Evolutionary conservation across 2,113 vertebrate species (phyloP).

Genomic region (Harpagus bidentatus): DNA sequence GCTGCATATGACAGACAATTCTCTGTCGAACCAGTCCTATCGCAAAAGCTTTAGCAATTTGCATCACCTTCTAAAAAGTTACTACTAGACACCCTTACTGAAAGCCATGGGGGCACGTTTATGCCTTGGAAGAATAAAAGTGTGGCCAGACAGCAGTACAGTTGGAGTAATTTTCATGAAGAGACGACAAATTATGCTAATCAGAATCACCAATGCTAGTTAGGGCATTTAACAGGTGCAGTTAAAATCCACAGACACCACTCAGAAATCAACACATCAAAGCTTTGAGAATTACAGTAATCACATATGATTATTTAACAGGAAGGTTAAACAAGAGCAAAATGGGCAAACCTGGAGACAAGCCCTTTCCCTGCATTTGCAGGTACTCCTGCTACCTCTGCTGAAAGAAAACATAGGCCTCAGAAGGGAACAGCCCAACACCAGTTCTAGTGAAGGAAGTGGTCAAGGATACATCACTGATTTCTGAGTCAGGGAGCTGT

Average conservation of each 20-base stretch:
- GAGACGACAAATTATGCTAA: not conserved
- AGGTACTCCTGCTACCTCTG: not conserved
- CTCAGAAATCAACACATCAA: not conserved
- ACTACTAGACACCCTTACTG: not conserved
- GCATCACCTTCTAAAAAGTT: not conserved
- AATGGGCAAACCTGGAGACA: not conserved
- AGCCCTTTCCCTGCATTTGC: not conserved
- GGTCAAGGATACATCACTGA: not conserved
- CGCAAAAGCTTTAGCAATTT: not conserved
- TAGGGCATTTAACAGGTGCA: not conserved
- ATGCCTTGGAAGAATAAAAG: not conserved
- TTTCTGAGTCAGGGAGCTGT: not conserved
- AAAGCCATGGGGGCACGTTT: not conserved
- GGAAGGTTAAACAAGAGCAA: not conserved
- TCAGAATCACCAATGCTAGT: not conserved
- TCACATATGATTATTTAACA: not conserved
- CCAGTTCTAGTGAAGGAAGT: not conserved
- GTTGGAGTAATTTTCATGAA: not conserved
- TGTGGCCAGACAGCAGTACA: not conserved
- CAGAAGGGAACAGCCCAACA: not conserved
- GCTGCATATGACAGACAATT: not conserved
- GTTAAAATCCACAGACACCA: not conserved
- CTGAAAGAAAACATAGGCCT: not conserved
- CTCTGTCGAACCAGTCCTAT: not conserved
- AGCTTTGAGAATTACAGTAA: not conserved